Evolutionary conservation across 1,140 invertebrate species (phyloP).

Genomic region (Bombus pascuorum): DNA sequence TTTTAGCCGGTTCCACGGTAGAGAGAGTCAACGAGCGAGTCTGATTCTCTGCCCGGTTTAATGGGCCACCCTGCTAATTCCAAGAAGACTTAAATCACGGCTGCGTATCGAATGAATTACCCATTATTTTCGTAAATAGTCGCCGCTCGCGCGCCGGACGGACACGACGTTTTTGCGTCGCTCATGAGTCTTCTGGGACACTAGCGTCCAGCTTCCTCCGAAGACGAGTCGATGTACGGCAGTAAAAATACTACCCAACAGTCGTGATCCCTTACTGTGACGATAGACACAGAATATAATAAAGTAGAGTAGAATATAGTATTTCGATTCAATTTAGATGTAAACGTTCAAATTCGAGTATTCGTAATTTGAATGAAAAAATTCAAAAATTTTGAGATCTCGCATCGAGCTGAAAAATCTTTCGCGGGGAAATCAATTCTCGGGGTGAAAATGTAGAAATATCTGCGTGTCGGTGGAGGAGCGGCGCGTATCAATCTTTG

Average conservation of each 20-base stretch:
- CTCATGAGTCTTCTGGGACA: background rate
- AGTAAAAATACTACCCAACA: no score
- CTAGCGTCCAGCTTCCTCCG: no score
- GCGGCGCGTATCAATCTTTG: conserved; percentile 56
- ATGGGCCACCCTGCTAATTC: conserved; percentile 36
- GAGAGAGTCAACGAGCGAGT: conserved; percentile 27
- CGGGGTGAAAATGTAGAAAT: background rate
- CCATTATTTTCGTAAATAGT: background rate
- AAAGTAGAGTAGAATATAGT: no score
- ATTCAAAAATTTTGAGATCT: no score
- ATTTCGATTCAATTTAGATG: no score
- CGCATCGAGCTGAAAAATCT: background rate
- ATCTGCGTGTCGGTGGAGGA: background rate
- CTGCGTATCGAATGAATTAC: conserved; percentile 28
- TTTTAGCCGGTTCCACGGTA: conserved; percentile 30
- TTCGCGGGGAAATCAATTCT: conserved; percentile 9
- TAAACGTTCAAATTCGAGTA: no score
- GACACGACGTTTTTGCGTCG: no score
- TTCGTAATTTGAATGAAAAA: no score
- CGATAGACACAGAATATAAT: no score
- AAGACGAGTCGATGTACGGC: no score
- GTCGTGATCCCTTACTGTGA: no score
- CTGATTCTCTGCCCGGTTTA: conserved; percentile 6
- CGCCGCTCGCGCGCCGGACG: background rate
- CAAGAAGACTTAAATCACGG: conserved; percentile 30